A percentile compares a stretch with the other conserved stretches of the same genome.
Conservation (phyloP, 2,797 vertebrate genomes). For the Emydoidea blandingii region DNA sequence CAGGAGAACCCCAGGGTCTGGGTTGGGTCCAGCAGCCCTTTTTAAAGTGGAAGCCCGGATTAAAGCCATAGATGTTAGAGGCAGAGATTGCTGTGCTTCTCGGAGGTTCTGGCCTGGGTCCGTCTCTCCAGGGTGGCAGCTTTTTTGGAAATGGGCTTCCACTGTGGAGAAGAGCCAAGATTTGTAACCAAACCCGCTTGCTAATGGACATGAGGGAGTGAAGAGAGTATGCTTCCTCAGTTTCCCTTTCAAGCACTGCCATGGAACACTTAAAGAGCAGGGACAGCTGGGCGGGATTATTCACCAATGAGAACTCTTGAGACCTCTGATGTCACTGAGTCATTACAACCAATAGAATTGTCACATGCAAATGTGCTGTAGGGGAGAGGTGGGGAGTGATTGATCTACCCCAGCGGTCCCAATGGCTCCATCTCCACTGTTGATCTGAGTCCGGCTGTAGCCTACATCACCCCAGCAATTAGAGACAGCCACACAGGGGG, state of each 20-base stretch:
- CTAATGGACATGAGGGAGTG: neutral
- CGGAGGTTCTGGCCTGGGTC: neutral
- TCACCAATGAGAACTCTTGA: neutral
- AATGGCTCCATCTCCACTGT: neutral
- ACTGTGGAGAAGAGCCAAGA: neutral
- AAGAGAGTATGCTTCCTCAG: neutral
- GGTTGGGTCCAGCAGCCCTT: neutral
- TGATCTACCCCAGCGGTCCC: no score
- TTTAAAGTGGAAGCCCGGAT: no score
- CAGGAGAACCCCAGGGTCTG: no score
- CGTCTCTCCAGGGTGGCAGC: neutral
- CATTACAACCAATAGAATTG: neutral
- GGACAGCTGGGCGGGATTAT: neutral
- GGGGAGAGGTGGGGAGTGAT: neutral
- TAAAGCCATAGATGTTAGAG: no score
- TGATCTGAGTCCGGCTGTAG: no score
- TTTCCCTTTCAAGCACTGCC: no score
- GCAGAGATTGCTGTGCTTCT: no score
- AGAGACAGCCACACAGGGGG: neutral
- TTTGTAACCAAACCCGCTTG: neutral
- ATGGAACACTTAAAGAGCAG: neutral
- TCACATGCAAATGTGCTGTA: neutral
- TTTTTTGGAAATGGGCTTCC: neutral
- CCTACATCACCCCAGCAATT: neutral
- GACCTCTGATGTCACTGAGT: neutral